Conservation (phyloP, 1,140 invertebrate species). For the Pararge aegeria region DNA sequence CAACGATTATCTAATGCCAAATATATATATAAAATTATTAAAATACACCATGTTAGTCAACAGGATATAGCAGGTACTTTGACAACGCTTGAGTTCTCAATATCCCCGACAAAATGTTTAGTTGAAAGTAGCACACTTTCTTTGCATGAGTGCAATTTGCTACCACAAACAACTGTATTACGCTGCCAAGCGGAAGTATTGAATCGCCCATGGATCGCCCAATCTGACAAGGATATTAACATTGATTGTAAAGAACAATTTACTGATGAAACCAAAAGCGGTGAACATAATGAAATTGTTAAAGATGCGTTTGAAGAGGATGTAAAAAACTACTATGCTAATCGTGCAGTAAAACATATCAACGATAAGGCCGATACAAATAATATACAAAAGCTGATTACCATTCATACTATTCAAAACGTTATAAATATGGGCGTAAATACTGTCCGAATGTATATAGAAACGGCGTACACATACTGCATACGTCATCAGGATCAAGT, state of each 20-base stretch:
- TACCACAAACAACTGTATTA: conserved; percentile 23
- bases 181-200: conserved; percentile 33
- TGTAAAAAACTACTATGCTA: conserved; percentile 52
- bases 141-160: conserved; percentile 25
- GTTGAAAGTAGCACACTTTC: conserved; percentile 8
- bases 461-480: conserved; percentile 58
- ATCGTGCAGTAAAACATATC: conserved; percentile 44
- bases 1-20: conserved; percentile 29
- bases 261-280: conserved; percentile 21
- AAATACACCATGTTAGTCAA: conserved; percentile 32
- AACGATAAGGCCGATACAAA: conserved; percentile 46
- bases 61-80: conserved; percentile 39
- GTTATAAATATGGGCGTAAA: conserved; percentile 40
- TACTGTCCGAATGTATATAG: conserved; percentile 57
- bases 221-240: conserved; percentile 32
- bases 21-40: conserved; percentile 37
- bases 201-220: conserved; percentile 21
- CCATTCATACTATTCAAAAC: conserved; percentile 45
- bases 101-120: conserved; percentile 40
- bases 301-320: conserved; percentile 59
- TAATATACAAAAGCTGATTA: conserved; percentile 57
- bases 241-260: conserved; percentile 33
- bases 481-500: conserved; percentile 39
- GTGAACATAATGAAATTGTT: conserved; percentile 6
- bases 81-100: conserved; percentile 37